A percentile compares a stretch with the other conserved stretches of the same genome.
Conservation (phyloP, 2,797 vertebrate species). For the Poecilia gillii region DNA sequence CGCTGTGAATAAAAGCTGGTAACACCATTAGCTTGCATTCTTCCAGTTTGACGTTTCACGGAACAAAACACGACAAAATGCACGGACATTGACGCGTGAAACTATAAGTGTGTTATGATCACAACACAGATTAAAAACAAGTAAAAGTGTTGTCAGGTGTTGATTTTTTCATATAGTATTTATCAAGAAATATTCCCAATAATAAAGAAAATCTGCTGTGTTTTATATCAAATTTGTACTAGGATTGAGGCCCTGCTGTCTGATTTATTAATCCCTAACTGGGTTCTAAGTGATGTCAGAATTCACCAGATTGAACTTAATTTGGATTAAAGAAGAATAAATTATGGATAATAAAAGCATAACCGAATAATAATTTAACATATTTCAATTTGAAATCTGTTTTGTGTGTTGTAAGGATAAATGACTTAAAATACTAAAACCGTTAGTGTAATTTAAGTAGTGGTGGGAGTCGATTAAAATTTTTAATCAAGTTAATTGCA, state of each 20-base stretch:
- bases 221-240: background rate
- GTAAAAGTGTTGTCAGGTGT: background rate
- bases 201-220: background rate
- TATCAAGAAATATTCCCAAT: background rate
- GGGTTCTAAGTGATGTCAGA: background rate
- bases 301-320: background rate
- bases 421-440: background rate
- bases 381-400: background rate
- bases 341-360: background rate
- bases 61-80: background rate
- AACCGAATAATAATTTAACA: background rate
- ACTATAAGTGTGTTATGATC: background rate
- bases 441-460: too few species aligned
- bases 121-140: background rate
- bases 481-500: too few species aligned
- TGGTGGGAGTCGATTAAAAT: too few species aligned
- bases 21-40: background rate
- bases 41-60: background rate
- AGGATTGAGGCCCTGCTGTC: background rate
- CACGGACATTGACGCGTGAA: background rate
- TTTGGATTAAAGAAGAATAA: background rate
- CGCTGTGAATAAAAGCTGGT: constrained; percentile 33
- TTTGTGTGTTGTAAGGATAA: background rate
- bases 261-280: background rate
- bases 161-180: constrained; percentile 1